Base-by-base conservation (phyloP, 2,113 vertebrate species). In the Muntiacus reevesi region DNA sequence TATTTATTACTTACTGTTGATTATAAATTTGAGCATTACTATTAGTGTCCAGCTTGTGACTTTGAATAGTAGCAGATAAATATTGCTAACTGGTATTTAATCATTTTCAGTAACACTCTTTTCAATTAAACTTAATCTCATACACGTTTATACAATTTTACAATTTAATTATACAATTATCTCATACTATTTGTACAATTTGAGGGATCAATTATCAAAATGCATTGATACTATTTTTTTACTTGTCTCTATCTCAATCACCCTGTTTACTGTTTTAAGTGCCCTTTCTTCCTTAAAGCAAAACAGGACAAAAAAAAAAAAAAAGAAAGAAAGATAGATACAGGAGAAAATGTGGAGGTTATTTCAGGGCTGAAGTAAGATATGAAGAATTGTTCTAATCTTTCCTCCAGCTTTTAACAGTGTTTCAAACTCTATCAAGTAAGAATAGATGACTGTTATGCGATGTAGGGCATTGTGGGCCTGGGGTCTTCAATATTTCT, bases 1-100 rank as follows among this genome's bases (percentile, higher is more conserved):
- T 82, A 78, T 82, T 47, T 89, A 96, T 92, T 89, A 96, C 87
- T 98, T 97, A 96, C 50, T 93, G 93, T 96, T 93, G 64, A 91
- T 88, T 95, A 91, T 95, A 97, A 79, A 91, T 82, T 94, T 87
- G 7, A 95, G 86, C 50, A 89, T 93, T 94, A 85, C 71, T 94
- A 84, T 91, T 81, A 90, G 87, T 62, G 43, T 81, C 16, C 15
- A 95, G 33, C 45, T 81, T 14, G 78, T 96, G 83, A 28, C 40
- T 96, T 43, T 83, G 30, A 43, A 54, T 28, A 76, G 89, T 82
- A 88, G 59, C 82, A 96, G 91, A 97, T 84, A 92, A 87, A 47
- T 91, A 88, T 67, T 9, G 25, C 60, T 62, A 93, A 43, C 55
- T 95, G 25, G 50, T 81, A 74, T n/a, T 74, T 97, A 89, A 86